Percentiles rank a stretch among this genome's conserved stretches.
These are phyloP conservation scores for Phataginus tetradactyla DNA, from an alignment of 2,797 vertebrate species.

Conservation along the genomic window DNA sequence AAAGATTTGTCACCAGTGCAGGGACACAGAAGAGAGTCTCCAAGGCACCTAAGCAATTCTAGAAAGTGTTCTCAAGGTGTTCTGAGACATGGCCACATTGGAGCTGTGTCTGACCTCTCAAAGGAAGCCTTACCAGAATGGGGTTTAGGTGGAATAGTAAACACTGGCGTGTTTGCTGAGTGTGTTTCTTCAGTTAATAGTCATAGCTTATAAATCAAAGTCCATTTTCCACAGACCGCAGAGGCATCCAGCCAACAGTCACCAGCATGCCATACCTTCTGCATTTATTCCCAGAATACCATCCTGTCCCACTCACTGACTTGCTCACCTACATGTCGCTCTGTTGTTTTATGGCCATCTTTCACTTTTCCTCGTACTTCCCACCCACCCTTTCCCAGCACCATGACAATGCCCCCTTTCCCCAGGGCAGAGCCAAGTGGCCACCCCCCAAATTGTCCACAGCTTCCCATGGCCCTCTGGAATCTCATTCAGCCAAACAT, in stretches of 20 bases:
- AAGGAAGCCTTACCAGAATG: not conserved
- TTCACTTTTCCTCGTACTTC: not conserved
- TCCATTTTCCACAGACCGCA: not conserved
- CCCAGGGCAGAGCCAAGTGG: not conserved
- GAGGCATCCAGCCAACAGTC: not conserved
- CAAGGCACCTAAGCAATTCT: slow-evolving; percentile 9
- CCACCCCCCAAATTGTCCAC: not conserved
- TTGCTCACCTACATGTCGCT: not conserved
- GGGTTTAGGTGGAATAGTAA: not conserved
- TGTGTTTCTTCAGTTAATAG: not conserved
- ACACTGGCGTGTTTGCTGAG: not conserved
- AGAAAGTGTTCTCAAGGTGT: not conserved
- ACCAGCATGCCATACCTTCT: not conserved
- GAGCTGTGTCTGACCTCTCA: not conserved
- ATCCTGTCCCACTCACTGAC: not conserved
- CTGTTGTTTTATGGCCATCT: not conserved
- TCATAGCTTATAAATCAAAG: not conserved
- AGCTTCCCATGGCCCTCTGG: not conserved
- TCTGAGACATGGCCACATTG: not conserved
- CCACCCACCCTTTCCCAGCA: not conserved
- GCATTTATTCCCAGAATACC: not conserved
- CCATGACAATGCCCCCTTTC: not conserved
- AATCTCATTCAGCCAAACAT: not conserved
- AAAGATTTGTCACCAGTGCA: slow-evolving; percentile 36
- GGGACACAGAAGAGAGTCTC: not conserved